Conservation (phyloP, 2,888 invertebrate species). For the Epiperipatus broadwayi region DNA sequence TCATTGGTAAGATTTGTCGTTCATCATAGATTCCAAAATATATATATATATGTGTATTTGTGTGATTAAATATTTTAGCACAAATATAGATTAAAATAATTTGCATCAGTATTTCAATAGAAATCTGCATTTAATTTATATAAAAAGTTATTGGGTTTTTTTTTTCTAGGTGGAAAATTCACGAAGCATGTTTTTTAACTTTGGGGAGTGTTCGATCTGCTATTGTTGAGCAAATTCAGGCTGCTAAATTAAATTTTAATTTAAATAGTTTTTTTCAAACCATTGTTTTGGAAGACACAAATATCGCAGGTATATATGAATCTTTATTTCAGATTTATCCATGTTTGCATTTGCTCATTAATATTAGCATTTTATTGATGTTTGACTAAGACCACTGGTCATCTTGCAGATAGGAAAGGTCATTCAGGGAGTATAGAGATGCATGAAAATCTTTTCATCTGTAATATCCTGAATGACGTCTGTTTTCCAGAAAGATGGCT, state of each 20-base stretch:
- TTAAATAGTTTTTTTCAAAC: conserved; percentile 31
- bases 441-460: no score
- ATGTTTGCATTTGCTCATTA: no score
- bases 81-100: not conserved
- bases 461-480: no score
- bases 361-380: no score
- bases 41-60: conserved; percentile 4
- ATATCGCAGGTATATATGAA: conserved; percentile 29
- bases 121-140: conserved; percentile 31
- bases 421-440: no score
- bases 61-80: no score
- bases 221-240: conserved; percentile 28
- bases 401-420: no score
- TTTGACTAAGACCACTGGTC: no score
- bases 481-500: no score
- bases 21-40: not conserved
- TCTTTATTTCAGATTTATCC: no score
- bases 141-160: no score
- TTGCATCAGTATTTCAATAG: conserved; percentile 8
- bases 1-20: conserved; percentile 25
- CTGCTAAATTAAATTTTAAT: conserved; percentile 27
- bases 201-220: conserved; percentile 37
- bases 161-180: conserved; percentile 52
- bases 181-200: conserved; percentile 43
- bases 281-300: conserved; percentile 34